These are phyloP conservation scores for Takifugu flavidus DNA, from an alignment of 2,113 vertebrate genomes.

Conservation along the genomic window DNA sequence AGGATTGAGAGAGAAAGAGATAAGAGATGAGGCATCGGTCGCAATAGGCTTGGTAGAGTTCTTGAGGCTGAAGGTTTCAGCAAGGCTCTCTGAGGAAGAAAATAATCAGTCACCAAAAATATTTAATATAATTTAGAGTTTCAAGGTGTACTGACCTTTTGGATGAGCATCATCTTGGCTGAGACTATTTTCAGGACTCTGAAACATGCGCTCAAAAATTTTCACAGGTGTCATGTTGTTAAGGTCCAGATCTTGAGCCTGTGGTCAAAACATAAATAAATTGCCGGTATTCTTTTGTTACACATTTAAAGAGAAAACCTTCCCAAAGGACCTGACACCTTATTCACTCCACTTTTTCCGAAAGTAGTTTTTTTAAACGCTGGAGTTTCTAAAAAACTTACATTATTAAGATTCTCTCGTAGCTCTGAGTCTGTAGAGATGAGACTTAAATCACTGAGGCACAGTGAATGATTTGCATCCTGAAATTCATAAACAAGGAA, in stretches of 20 bases:
- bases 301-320: too few species aligned
- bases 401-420: slow-evolving; percentile 85
- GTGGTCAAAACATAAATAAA: slow-evolving; percentile 11
- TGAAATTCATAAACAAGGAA: slow-evolving; percentile 58
- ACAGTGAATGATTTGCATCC: slow-evolving; percentile 96
- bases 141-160: slow-evolving; percentile 70
- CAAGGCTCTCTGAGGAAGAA: slow-evolving; percentile 76
- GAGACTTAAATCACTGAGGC: slow-evolving; percentile 94
- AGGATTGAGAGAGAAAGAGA: slow-evolving; percentile 79
- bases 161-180: slow-evolving; percentile 84
- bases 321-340: too few species aligned
- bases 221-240: slow-evolving; percentile 87
- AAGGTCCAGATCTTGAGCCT: slow-evolving; percentile 88
- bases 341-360: too few species aligned
- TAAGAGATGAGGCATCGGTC: slow-evolving; percentile 70
- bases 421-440: slow-evolving; percentile 94
- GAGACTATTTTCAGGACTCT: slow-evolving; percentile 85
- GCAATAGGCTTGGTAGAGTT: slow-evolving; percentile 64
- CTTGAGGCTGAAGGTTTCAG: slow-evolving; percentile 80
- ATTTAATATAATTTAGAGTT: neutral
- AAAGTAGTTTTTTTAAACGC: neutral
- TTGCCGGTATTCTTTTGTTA: too few species aligned
- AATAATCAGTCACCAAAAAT: slow-evolving; percentile 3
- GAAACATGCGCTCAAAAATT: slow-evolving; percentile 97
- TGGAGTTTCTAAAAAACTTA: slow-evolving; percentile 69